phyloP scores from a whole-genome alignment of 2,797 vertebrate species.

The Macropodus opercularis region DNA sequence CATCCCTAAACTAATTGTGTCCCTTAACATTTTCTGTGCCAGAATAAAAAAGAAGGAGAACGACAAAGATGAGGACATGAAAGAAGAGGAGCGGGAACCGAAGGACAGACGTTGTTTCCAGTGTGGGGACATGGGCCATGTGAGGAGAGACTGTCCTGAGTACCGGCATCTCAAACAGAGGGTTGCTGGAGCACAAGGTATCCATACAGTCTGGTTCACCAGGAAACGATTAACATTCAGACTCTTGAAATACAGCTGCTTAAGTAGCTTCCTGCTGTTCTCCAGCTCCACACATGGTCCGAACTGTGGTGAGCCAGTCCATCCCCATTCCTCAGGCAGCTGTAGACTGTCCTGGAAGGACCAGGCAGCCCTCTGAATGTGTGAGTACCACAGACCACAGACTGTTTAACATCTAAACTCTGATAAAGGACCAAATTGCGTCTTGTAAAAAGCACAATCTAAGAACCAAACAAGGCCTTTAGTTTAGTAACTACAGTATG shows the following conservation, averaged over 20 bases:
- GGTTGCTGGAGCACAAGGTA: constrained; percentile 74
- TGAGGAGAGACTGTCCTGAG: constrained; percentile 95
- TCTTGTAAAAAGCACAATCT: too few relatives aligned
- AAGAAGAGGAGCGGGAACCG: constrained; percentile 92
- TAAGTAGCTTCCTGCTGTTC: neutral
- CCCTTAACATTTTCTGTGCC: neutral
- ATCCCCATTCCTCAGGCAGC: constrained; percentile 80
- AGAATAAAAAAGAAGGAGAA: constrained; percentile 98
- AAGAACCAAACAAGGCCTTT: too few relatives aligned
- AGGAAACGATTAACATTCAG: neutral
- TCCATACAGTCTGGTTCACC: neutral
- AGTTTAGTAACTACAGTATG: too few relatives aligned
- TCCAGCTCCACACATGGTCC: constrained; percentile 89
- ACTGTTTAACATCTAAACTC: too few relatives aligned
- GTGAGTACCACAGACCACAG: constrained; percentile 86
- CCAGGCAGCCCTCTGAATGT: constrained; percentile 92
- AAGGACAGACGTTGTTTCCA: constrained; percentile 97
- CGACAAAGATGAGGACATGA: constrained; percentile 91
- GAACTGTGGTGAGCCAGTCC: constrained; percentile 87
- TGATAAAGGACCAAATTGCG: too few relatives aligned
- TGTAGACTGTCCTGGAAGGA: constrained; percentile 85
- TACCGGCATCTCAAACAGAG: constrained; percentile 93
- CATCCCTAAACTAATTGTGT: neutral
- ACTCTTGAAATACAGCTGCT: neutral
- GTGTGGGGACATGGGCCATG: constrained; percentile 94